Conservation (phyloP, 2,888 invertebrate genomes). For the Carterocephalus palaemon region DNA sequence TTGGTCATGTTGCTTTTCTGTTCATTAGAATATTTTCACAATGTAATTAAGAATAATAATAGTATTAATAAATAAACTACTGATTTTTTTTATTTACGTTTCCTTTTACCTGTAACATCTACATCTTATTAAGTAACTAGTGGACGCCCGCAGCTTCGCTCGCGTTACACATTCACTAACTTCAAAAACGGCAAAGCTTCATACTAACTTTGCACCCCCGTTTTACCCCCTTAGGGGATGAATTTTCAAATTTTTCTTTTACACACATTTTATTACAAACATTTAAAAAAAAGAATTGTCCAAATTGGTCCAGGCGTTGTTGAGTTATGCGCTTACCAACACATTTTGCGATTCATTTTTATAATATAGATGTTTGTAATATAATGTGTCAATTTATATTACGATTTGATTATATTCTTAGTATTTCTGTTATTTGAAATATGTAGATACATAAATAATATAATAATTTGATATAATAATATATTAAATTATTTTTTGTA, state of each 20-base stretch:
- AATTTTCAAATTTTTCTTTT: background rate
- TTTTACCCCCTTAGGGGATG: too few relatives aligned
- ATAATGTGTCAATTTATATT: background rate
- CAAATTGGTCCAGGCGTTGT: too few relatives aligned
- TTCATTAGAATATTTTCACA: constrained; percentile 20
- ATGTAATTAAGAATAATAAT: constrained; percentile 22
- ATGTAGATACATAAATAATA: background rate
- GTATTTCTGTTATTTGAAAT: background rate
- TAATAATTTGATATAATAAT: too few relatives aligned
- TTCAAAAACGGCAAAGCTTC: too few relatives aligned
- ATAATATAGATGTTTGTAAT: background rate
- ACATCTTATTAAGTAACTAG: too few relatives aligned
- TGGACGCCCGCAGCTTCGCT: too few relatives aligned
- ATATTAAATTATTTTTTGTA: too few relatives aligned
- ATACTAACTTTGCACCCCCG: too few relatives aligned
- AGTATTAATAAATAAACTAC: constrained; percentile 23
- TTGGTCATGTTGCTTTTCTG: constrained; percentile 22
- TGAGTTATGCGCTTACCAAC: too few relatives aligned
- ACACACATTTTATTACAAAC: background rate
- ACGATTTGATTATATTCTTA: background rate
- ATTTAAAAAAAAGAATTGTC: too few relatives aligned
- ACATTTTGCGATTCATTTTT: too few relatives aligned
- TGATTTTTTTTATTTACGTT: background rate
- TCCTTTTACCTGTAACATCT: background rate
- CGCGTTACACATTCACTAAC: too few relatives aligned